Percentiles rank a stretch among this genome's conserved stretches.
These are phyloP conservation scores for Thysanoteuthis rhombus DNA, from an alignment of 2,888 invertebrate genomes.

Conservation along the genomic window DNA sequence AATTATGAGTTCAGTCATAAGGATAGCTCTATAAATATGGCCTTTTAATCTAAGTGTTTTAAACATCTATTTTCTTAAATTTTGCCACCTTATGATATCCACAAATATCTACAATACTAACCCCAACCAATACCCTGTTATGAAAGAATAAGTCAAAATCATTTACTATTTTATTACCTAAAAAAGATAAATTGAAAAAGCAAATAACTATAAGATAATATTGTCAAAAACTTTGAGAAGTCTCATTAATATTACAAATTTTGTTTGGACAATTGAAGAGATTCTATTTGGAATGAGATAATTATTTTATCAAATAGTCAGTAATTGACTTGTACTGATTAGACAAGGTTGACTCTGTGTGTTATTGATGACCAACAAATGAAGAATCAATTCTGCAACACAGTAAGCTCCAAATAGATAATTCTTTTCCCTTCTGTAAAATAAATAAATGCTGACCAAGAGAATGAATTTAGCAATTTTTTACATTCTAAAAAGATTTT, in stretches of 20 bases:
- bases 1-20: no score
- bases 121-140: background rate
- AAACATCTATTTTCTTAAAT: background rate
- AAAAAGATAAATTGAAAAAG: background rate
- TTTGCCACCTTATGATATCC: background rate
- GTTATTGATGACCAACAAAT: background rate
- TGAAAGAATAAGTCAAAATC: background rate
- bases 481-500: background rate
- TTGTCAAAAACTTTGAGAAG: no score
- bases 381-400: background rate
- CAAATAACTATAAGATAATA: background rate
- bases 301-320: background rate
- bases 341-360: background rate
- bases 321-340: background rate
- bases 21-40: no score
- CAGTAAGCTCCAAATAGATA: background rate
- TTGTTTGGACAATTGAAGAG: no score
- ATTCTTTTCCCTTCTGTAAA: background rate
- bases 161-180: background rate
- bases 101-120: background rate
- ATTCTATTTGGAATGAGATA: no score
- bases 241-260: no score
- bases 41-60: background rate
- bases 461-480: background rate
- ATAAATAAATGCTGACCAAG: background rate